Evolutionary conservation across 2,888 invertebrate species (phyloP).

Genomic region (Papilio gigon): DNA sequence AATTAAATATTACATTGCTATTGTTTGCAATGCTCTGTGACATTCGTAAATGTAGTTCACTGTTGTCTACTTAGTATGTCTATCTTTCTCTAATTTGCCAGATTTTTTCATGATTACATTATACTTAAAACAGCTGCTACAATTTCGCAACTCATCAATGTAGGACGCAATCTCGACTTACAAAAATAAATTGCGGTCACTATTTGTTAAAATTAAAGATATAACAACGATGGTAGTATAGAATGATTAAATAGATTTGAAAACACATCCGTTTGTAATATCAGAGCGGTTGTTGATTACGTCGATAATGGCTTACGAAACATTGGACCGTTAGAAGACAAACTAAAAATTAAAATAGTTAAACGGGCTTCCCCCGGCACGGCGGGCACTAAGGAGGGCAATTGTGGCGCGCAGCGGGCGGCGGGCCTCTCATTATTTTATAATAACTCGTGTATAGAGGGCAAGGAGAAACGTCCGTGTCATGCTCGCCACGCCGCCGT

Average conservation of each 20-base stretch:
- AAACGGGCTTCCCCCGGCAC: conserved; percentile 71
- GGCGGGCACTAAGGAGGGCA: conserved; percentile 78
- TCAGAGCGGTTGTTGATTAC: conserved; percentile 39
- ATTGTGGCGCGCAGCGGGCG: conserved; percentile 81
- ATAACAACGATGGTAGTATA: conserved; percentile 19
- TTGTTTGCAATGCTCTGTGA: neutral
- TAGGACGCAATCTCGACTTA: neutral
- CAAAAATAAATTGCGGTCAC: too few relatives aligned
- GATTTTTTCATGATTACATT: too few relatives aligned
- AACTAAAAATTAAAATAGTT: conserved; percentile 82
- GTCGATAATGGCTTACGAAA: conserved; percentile 72
- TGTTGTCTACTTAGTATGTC: too few relatives aligned
- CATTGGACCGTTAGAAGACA: conserved; percentile 76
- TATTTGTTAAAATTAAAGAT: neutral
- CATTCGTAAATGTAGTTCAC: neutral
- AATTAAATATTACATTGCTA: neutral
- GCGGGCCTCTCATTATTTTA: conserved; percentile 81
- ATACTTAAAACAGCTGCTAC: too few relatives aligned
- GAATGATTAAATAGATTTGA: conserved; percentile 12
- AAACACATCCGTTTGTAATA: conserved; percentile 26
- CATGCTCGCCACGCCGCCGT: conserved; percentile 60
- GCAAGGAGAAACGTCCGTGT: conserved; percentile 68
- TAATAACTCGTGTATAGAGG: conserved; percentile 78
- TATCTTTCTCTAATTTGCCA: neutral
- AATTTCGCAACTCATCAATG: too few relatives aligned